Base-by-base conservation (phyloP, 2,113 vertebrate species). In the Phyllostomus discolor region DNA sequence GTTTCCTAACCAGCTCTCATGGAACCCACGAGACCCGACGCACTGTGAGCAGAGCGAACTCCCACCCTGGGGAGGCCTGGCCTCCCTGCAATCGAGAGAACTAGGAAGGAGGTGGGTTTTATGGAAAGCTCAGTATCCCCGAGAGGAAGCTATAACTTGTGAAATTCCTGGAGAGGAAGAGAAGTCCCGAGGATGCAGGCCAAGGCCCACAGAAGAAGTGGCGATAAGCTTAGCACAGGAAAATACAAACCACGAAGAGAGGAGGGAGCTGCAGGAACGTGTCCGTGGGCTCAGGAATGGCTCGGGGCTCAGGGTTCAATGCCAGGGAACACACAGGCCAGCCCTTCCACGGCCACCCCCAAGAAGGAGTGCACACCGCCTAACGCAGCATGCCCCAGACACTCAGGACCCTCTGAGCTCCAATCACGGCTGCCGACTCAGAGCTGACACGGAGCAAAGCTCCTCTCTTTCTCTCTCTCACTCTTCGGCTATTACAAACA, bases 401-500 rank as follows among this genome's bases (percentile, higher is more conserved):
- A 52, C 95, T 87, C 72, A 43, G 35, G 83, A 95, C 84, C 54
- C 84, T 73, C 62, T 62, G 67, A 85, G 26, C 52, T 59, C 48
- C 59, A 43, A 88, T 88, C 62, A n/a, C 9, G 43, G 76, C 76
- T 59, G 41, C 70, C 94, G 94, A 96, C 69, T 90, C 88, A 64
- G 19, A 48, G 38, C 10, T 41, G 28, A 81, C 75, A 76, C 7
- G 24, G 54, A 91, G 62, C 17, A 88, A 57, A 81, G 11, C 31
- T 62, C 50, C 20, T 33, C 12, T 79, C 38, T 28, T 84, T 84
- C 70, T 75, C 14, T 87, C 64, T 46, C 24, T 46, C 76, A 19
- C 19, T 5, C 62, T 89, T 66, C 33, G 46, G 64, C 50, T 75
- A 46, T 76, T 50, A 72, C 80, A 97, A 94, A 72, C 38, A 88